Base-by-base conservation (phyloP, 2,888 invertebrate species). In the Nemotelus pantherinus region DNA sequence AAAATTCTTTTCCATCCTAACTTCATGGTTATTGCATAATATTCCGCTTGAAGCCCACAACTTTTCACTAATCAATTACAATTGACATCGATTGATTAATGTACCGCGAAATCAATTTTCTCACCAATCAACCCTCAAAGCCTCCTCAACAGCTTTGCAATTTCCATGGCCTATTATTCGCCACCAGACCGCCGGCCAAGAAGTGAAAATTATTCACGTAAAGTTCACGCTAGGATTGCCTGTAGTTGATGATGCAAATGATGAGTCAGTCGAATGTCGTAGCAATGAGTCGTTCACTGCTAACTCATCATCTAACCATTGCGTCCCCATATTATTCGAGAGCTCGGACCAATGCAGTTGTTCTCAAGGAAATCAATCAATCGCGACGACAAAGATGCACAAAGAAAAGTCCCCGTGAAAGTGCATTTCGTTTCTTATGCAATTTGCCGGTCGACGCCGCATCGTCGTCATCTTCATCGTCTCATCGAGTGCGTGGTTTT, bases 391-490 rank as follows among this genome's bases (percentile, higher is more conserved):
- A 50, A 57, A 3, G 67, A 3, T 10, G 45, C 45, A 25, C 25
- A 9, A 25, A 7, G 50, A 67, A 5, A 67, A 43, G 39, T 25
- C n/a, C 5, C 3, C 7, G 25, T 5, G 43, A 48, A 48, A 70
- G 67, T 70, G 55, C 70, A 48, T 48, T 67, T 25, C 25, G 25
- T 60, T 25, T 43, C 68, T 70, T 70, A 70, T 70, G 70, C 43
- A 70, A 70, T 55, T 60, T 6, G 70, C 70, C 25, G n/a, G 53
- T 43, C 2, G 55, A 25, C 25, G 25, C 25, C 25, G 25, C 25
- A 25, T 25, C 25, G 25, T 25, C 25, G 25, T 25, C 25, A 25
- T 25, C 25, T 25, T 25, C 25, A 25, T 25, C 70, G 68, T 68
- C 55, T 70, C 55, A 70, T n/a, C 6, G 44, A 70, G 55, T 55